A percentile compares a stretch with the other conserved stretches of the same genome.
These are phyloP conservation scores for Chrysochloris asiatica DNA, from an alignment of 2,113 vertebrate genomes.

Conservation along the genomic window DNA sequence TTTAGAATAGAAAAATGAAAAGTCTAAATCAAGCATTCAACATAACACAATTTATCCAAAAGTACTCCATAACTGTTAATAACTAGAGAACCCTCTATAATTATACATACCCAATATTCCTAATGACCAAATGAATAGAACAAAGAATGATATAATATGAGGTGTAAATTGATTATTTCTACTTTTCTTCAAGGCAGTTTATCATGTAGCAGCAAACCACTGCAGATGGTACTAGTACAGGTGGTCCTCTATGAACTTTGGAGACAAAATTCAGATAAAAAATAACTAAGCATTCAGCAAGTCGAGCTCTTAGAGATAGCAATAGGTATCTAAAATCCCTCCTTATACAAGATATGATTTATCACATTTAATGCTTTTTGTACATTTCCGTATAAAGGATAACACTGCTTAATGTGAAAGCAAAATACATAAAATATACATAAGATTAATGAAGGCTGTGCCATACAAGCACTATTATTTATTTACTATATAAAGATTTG, in stretches of 20 bases:
- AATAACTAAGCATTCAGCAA: fast-evolving
- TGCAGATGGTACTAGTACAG: background rate
- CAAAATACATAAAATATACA: background rate
- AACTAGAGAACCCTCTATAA: background rate
- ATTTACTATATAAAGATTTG: no score
- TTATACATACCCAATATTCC: background rate
- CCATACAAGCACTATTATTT: background rate
- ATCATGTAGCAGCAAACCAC: background rate
- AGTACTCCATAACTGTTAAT: background rate
- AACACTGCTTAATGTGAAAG: background rate
- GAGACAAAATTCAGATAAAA: background rate
- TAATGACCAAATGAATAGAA: background rate
- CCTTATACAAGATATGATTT: background rate
- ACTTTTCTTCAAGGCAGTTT: background rate
- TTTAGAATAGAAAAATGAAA: constrained; percentile 14
- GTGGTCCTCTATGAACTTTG: background rate
- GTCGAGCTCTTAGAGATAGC: background rate
- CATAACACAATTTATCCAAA: background rate
- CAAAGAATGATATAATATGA: background rate
- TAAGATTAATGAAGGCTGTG: background rate
- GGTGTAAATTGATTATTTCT: background rate
- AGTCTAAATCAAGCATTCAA: background rate
- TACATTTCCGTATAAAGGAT: background rate
- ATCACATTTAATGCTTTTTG: background rate
- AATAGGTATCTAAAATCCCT: background rate